These are phyloP conservation scores for Pluvianellus socialis DNA, from an alignment of 2,113 vertebrate genomes.

Conservation along the genomic window DNA sequence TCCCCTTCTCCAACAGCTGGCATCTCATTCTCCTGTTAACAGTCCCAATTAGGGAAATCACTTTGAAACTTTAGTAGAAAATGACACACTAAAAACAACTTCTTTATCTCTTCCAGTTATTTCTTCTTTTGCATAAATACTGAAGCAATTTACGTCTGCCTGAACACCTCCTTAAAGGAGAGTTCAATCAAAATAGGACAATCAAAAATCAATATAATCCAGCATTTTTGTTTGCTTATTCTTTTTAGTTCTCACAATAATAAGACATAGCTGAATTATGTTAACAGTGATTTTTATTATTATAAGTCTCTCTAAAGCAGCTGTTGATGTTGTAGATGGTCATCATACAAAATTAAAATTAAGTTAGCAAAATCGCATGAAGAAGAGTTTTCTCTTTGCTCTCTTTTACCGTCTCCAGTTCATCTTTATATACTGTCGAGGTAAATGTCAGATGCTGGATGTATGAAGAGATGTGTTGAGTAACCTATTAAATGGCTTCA, in stretches of 20 bases:
- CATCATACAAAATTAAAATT: not conserved
- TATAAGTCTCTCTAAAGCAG: not conserved
- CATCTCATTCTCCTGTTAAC: conserved; percentile 40
- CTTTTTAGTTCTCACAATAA: not conserved
- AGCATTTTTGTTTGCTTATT: not conserved
- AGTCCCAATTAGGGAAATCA: conserved; percentile 34
- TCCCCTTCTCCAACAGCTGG: conserved; percentile 31
- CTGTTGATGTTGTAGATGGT: not conserved
- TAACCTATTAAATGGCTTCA: not conserved
- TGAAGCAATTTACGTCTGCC: conserved; percentile 33
- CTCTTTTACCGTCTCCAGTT: not conserved
- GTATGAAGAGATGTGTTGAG: not conserved
- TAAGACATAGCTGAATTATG: not conserved
- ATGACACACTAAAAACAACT: conserved; percentile 22
- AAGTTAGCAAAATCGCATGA: not conserved
- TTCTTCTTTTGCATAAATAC: conserved; percentile 19
- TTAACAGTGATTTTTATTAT: conserved; percentile 34
- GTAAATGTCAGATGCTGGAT: not conserved
- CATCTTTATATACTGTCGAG: not conserved
- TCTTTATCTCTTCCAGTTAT: conserved; percentile 26
- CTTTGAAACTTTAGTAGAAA: conserved; percentile 32
- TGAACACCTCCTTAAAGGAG: conserved; percentile 1
- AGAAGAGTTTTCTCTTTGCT: not conserved
- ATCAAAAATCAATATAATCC: conserved; percentile 28
- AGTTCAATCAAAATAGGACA: conserved; percentile 6